phyloP scores from a whole-genome alignment of 2,888 invertebrate genomes.

The Synergus japonicus region DNA sequence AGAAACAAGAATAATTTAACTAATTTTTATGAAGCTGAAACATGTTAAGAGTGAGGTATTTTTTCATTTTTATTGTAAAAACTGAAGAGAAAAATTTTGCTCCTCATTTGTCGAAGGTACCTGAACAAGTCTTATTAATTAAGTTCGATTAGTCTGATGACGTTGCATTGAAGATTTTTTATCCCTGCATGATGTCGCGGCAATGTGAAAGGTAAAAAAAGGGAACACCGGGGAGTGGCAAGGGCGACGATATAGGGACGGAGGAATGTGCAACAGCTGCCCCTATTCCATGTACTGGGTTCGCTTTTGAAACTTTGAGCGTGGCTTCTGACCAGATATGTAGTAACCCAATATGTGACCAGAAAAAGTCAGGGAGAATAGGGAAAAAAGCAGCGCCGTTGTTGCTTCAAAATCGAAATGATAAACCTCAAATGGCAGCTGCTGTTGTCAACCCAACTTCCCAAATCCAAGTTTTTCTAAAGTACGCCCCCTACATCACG shows the following conservation, averaged over 20 bases:
- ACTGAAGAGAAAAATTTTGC: background rate
- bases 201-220: constrained; percentile 33
- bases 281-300: constrained; percentile 62
- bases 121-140: constrained; percentile 10
- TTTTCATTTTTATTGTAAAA: background rate
- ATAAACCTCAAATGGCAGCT: constrained; percentile 24
- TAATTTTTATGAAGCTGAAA: background rate
- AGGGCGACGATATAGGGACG: constrained; percentile 56
- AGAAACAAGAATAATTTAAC: background rate
- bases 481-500: background rate
- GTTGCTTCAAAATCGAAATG: constrained; percentile 30
- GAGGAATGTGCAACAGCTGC: constrained; percentile 71
- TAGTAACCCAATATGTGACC: constrained; percentile 61
- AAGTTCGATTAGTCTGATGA: constrained; percentile 32
- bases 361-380: constrained; percentile 35
- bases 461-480: constrained; percentile 1
- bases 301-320: constrained; percentile 66
- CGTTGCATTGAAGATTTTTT: constrained; percentile 20
- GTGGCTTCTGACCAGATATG: constrained; percentile 57
- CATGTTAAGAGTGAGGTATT: background rate
- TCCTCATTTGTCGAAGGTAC: background rate
- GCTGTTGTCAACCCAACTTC: background rate
- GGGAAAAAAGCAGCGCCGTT: constrained; percentile 32
- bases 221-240: constrained; percentile 34
- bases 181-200: background rate